Evolutionary conservation across 2,888 invertebrate species (phyloP).

Genomic region (Lasioglossum calceatum): DNA sequence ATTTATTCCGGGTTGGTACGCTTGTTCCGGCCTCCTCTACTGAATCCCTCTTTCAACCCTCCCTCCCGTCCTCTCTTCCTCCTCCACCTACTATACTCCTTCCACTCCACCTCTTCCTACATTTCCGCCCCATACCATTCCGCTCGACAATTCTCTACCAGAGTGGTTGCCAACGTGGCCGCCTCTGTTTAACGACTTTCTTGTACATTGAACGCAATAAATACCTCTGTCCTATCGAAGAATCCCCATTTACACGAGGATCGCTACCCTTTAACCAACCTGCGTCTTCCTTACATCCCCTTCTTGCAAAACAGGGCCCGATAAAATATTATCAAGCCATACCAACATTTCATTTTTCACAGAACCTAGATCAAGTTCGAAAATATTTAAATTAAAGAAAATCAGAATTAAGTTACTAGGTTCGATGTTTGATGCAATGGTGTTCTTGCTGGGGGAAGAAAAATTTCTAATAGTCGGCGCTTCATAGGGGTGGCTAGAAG

Average conservation of each 20-base stretch:
- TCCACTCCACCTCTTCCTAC: constrained; percentile 54
- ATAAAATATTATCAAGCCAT: no score
- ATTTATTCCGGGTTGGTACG: constrained; percentile 79
- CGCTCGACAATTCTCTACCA: constrained; percentile 72
- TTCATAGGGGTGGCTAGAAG: not conserved
- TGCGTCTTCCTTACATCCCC: constrained; percentile 15
- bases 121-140: constrained; percentile 58
- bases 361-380: not conserved
- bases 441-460: not conserved
- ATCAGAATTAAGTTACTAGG: not conserved
- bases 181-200: constrained; percentile 73
- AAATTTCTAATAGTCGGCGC: not conserved
- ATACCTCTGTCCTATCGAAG: constrained; percentile 71
- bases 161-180: constrained; percentile 74
- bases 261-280: constrained; percentile 47
- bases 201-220: constrained; percentile 73
- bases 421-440: not conserved
- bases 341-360: not conserved
- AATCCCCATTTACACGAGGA: constrained; percentile 63
- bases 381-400: not conserved
- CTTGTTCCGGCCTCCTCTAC: constrained; percentile 75
- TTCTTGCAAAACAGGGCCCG: not conserved
- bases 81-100: constrained; percentile 58
- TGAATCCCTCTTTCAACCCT: constrained; percentile 74
- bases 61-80: constrained; percentile 36